These are phyloP conservation scores for Drosophila persimilis DNA, from an alignment of 1,140 invertebrate genomes.

Conservation along the genomic window DNA sequence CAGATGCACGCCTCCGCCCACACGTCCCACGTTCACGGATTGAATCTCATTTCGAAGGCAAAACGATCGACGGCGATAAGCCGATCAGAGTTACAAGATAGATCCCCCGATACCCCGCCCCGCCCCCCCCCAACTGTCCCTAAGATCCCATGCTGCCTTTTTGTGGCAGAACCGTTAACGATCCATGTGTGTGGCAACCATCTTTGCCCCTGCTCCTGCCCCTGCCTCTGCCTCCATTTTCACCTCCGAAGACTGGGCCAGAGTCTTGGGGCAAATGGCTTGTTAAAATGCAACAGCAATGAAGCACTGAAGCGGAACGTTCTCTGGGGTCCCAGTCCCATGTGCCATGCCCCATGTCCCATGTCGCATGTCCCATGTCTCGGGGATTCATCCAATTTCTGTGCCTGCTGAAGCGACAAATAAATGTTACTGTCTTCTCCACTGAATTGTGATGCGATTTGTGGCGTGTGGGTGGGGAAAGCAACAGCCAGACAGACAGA, in stretches of 20 bases:
- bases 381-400: conserved; percentile 46
- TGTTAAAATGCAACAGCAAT: conserved; percentile 51
- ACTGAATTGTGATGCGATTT: conserved; percentile 26
- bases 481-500: not conserved
- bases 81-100: conserved; percentile 46
- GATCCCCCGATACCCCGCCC: not conserved
- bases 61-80: conserved; percentile 60
- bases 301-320: conserved; percentile 49
- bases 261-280: conserved; percentile 13
- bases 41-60: conserved; percentile 68
- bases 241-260: not conserved
- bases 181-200: conserved; percentile 44
- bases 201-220: not conserved
- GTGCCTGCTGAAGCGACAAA: conserved; percentile 74
- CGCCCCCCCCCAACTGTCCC: not conserved
- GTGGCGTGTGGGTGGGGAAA: conserved; percentile 21
- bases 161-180: conserved; percentile 12
- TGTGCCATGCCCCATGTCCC: not conserved
- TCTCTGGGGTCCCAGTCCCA: conserved; percentile 9
- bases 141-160: conserved; percentile 4
- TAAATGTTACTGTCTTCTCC: conserved; percentile 51
- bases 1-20: not conserved
- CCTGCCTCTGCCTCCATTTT: too few species aligned
- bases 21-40: not conserved
- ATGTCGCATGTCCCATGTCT: not conserved